These are phyloP conservation scores for Phyllotis vaccarum DNA, from an alignment of 2,797 vertebrate genomes.

Conservation along the genomic window DNA sequence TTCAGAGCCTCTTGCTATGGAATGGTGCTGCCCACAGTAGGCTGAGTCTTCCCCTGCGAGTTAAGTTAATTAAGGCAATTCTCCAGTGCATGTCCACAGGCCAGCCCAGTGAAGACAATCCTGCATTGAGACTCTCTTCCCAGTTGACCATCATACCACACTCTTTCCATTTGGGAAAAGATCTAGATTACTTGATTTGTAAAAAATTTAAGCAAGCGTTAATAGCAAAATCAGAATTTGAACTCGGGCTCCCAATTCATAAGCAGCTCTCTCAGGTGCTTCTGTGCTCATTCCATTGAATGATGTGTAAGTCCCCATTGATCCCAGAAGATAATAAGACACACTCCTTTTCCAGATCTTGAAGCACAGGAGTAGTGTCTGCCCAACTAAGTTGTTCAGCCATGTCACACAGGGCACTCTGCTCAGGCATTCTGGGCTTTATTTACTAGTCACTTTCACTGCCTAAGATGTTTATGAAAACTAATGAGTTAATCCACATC, in stretches of 20 bases:
- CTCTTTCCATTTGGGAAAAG: neutral
- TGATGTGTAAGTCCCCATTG: neutral
- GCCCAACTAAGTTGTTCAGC: neutral
- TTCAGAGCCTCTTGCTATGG: neutral
- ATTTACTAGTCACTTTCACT: neutral
- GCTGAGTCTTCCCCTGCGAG: neutral
- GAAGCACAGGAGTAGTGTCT: neutral
- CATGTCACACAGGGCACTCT: too few relatives aligned
- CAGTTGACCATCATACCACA: neutral
- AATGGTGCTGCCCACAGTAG: neutral
- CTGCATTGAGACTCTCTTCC: neutral
- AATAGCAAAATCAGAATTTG: neutral
- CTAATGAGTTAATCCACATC: neutral
- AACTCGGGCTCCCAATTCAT: fast-evolving
- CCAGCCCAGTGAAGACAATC: neutral
- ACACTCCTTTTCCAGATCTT: neutral
- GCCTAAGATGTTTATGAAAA: neutral
- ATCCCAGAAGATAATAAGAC: neutral
- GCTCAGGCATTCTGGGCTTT: neutral
- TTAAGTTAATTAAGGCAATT: neutral
- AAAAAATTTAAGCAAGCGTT: neutral
- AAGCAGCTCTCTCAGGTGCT: neutral
- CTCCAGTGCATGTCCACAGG: neutral
- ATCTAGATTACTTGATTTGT: neutral
- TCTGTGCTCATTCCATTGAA: neutral